Conservation (phyloP, 2,113 vertebrate genomes). For the Reinhardtius hippoglossoides region DNA sequence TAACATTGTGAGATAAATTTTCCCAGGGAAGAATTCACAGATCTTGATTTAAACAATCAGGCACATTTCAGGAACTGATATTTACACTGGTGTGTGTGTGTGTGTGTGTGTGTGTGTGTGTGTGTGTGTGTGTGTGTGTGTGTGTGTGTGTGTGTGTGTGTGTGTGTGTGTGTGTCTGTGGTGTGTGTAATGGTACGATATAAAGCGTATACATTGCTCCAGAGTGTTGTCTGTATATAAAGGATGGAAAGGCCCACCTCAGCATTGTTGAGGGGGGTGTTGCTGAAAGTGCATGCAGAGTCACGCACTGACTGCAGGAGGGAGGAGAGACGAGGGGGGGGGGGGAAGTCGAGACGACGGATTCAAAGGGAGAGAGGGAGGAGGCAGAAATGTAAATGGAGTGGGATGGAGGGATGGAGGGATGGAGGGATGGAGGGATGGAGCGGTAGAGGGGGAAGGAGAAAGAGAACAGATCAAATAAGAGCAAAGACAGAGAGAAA, state of each 20-base stretch:
- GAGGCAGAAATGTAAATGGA: neutral
- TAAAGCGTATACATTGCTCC: constrained; percentile 2
- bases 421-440: neutral
- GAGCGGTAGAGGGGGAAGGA: neutral
- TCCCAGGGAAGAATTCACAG: too few species aligned
- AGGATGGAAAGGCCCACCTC: constrained; percentile 43
- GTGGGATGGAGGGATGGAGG: neutral
- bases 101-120: too few species aligned
- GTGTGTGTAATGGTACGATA: neutral
- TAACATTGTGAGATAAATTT: too few species aligned
- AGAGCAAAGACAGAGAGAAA: neutral
- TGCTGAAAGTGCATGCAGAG: constrained; percentile 52
- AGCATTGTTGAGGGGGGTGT: constrained; percentile 16
- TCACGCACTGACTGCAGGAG: constrained; percentile 57
- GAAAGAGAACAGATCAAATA: too few species aligned
- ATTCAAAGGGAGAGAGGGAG: neutral
- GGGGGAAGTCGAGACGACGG: too few species aligned
- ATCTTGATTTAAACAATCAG: too few species aligned
- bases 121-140: too few species aligned
- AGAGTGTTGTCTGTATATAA: neutral
- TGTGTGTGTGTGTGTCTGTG: too few species aligned
- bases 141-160: too few species aligned
- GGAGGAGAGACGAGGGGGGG: neutral
- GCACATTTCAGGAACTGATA: too few species aligned
- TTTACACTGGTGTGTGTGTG: too few species aligned